phyloP scores from a whole-genome alignment of 2,113 vertebrate species.

The Nesogale talazaci region DNA sequence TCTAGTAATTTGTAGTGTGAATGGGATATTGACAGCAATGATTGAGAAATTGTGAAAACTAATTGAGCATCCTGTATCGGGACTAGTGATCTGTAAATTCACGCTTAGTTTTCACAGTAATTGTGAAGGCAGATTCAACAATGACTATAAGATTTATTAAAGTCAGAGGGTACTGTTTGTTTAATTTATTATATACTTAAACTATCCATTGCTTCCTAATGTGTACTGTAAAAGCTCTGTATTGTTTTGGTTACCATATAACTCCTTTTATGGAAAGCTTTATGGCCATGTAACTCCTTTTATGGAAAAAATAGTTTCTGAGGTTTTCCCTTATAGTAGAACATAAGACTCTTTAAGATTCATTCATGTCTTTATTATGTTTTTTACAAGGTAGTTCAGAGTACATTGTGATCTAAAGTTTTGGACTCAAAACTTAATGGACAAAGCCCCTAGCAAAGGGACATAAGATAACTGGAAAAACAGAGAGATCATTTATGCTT shows the following conservation, averaged over 20 bases:
- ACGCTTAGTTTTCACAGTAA: background rate
- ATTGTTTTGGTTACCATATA: background rate
- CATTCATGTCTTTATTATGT: background rate
- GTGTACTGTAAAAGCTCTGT: background rate
- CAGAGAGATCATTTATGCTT: background rate
- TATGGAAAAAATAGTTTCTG: background rate
- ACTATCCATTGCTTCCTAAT: slow-evolving; percentile 9
- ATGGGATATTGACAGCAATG: background rate
- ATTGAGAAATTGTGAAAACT: background rate
- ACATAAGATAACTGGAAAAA: background rate
- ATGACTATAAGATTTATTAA: background rate
- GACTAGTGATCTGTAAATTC: background rate
- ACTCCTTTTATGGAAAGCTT: background rate
- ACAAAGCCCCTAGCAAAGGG: background rate
- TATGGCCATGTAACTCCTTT: background rate
- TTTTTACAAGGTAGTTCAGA: background rate
- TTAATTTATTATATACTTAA: background rate
- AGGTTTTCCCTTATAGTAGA: background rate
- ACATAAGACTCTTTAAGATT: background rate
- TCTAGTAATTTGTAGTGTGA: background rate
- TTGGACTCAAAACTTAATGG: background rate
- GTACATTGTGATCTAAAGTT: too few relatives aligned
- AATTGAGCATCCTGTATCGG: rapidly evolving
- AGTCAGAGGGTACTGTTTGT: background rate
- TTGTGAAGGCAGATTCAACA: slow-evolving; percentile 10